Base-by-base conservation (phyloP, 2,113 vertebrate species). In the Pelobates fuscus region DNA sequence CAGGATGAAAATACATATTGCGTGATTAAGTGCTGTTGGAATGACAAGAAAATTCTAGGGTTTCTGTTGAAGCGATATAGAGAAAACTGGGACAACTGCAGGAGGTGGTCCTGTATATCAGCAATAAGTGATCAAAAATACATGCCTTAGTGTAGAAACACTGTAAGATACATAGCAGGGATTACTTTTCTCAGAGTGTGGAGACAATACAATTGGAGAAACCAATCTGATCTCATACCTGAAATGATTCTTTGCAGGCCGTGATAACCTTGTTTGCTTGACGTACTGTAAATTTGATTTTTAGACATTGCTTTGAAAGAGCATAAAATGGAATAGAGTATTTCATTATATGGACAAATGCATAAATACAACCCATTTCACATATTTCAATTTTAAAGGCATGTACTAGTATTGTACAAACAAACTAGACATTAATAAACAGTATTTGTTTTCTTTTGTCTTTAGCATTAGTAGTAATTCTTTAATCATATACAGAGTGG, bases 1-100 rank as follows among this genome's bases (percentile, higher is more conserved):
- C 72, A 75, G 41, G 67, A 60, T 46, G 63, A 75, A 75, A 75
- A 75, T 75, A 67, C 72, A 67, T 49, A 67, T 63, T 67, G 72
- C 59, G 63, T 49, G 63, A 75, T 46, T 75, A 75, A 75, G 63
- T 67, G 72, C 60, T 46, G 54, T 67, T 52, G 66, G 20, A 15
- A 66, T 75, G 63, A 75, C 63, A 75, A 59, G 62, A 67, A 75
- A 75, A 67, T 60, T 29, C 52, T n/a, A 75, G 62, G 71, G 54
- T 58, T 67, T 68, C 61, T 68, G 46, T 58, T 30, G 8, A 75
- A 32, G 37, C 54, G 65, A n/a, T 67, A 46, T 30, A 75, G 54
- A 75, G 25, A 55, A 54, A 75, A 75, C 21, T 27, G 71, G 58
- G 46, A 43, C 49, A 74, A 71, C 57, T 71, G 49, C 65, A 41